Evolutionary conservation across 2,888 invertebrate genomes (phyloP).

Genomic region (Leptarthrus brevirostris): DNA sequence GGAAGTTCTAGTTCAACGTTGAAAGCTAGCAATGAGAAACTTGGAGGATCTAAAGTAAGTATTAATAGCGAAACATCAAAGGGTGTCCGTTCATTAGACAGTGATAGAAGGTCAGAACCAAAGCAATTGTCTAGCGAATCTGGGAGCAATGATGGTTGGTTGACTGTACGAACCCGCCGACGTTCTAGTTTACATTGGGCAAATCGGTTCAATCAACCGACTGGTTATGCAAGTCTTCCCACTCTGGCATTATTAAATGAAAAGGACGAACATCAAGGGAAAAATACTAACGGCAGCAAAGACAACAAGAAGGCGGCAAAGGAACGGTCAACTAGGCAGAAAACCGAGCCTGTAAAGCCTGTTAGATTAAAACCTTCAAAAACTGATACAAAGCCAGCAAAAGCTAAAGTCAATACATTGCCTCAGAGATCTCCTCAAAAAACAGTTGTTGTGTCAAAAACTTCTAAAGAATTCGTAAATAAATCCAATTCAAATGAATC

Average conservation of each 20-base stretch:
- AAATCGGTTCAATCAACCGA: constrained; percentile 83
- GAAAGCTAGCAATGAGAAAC: constrained; percentile 65
- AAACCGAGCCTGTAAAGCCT: constrained; percentile 37
- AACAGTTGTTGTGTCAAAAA: not conserved
- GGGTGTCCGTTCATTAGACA: constrained; percentile 42
- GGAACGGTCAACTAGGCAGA: constrained; percentile 45
- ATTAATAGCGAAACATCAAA: constrained; percentile 57
- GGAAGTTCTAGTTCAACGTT: constrained; percentile 66
- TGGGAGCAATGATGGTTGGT: constrained; percentile 80
- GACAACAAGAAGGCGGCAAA: constrained; percentile 22
- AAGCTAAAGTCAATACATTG: constrained; percentile 64
- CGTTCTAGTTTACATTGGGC: constrained; percentile 78
- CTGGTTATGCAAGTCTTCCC: constrained; percentile 84
- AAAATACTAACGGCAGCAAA: constrained; percentile 48
- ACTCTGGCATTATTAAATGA: constrained; percentile 71
- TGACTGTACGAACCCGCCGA: constrained; percentile 85
- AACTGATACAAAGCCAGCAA: constrained; percentile 65
- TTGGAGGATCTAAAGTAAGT: constrained; percentile 62
- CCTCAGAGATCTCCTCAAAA: constrained; percentile 57
- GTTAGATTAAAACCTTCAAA: constrained; percentile 11
- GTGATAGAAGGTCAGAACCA: constrained; percentile 62
- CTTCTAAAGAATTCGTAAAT: constrained; percentile 18
- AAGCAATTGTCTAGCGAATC: constrained; percentile 60
- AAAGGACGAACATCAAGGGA: constrained; percentile 60
- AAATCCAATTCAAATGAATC: constrained; percentile 1